Percentiles rank a stretch among this genome's conserved stretches.
phyloP scores from a whole-genome alignment of 2,113 vertebrate species.

The Hymenochirus boettgeri region DNA sequence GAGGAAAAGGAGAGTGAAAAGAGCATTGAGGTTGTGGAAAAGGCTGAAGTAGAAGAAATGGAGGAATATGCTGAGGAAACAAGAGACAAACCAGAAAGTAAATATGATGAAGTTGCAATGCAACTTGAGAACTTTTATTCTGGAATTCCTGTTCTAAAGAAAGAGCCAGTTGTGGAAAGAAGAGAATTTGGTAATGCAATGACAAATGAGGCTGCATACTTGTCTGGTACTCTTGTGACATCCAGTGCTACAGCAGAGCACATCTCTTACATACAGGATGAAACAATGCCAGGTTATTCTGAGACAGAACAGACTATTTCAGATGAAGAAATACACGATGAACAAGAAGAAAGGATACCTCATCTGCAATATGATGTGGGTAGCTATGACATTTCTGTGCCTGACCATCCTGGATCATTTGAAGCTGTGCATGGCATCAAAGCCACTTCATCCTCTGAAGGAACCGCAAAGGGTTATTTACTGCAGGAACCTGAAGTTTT shows the following conservation, averaged over 20 bases:
- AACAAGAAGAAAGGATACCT: constrained; percentile 81
- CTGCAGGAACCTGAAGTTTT: constrained; percentile 73
- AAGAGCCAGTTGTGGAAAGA: constrained; percentile 43
- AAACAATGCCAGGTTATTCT: constrained; percentile 93
- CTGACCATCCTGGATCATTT: constrained; percentile 75
- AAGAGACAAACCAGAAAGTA: constrained; percentile 43
- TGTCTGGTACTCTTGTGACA: constrained; percentile 62
- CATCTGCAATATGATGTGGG: constrained; percentile 77
- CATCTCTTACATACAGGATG: constrained; percentile 92
- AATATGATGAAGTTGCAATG: constrained; percentile 50
- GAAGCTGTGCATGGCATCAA: constrained; percentile 76
- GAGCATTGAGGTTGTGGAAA: constrained; percentile 81
- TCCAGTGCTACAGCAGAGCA: constrained; percentile 73
- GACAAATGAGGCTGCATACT: constrained; percentile 64
- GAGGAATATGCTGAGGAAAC: constrained; percentile 62
- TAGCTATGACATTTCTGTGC: constrained; percentile 77
- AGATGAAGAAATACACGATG: constrained; percentile 93
- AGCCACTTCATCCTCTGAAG: constrained; percentile 52
- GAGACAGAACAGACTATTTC: constrained; percentile 97
- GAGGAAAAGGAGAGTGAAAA: constrained; percentile 73
- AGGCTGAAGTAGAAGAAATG: constrained; percentile 85
- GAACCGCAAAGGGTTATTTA: constrained; percentile 66
- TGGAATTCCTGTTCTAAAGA: constrained; percentile 39
- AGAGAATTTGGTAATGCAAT: constrained; percentile 60
- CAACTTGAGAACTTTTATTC: constrained; percentile 56